These are phyloP conservation scores for Leptogaster cylindrica DNA, from an alignment of 2,888 invertebrate species.

Conservation along the genomic window DNA sequence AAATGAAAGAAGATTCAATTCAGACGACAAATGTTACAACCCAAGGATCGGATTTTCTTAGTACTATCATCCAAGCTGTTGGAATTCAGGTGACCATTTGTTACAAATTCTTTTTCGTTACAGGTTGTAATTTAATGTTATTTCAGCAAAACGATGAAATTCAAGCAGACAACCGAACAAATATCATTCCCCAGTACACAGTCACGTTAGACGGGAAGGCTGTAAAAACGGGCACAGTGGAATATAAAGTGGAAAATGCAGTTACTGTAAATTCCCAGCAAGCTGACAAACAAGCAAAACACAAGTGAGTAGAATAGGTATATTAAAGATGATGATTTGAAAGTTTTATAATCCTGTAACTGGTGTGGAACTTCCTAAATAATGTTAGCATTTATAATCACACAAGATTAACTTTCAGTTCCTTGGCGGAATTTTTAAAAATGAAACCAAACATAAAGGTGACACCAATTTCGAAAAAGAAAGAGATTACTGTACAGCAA, in stretches of 20 bases:
- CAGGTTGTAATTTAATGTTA: constrained; percentile 4
- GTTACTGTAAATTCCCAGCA: constrained; percentile 49
- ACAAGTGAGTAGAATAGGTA: constrained; percentile 53
- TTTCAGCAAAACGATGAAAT: constrained; percentile 47
- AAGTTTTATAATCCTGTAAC: not conserved
- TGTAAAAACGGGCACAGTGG: constrained; percentile 53
- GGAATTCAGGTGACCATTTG: constrained; percentile 56
- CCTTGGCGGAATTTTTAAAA: constrained; percentile 59
- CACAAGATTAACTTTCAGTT: constrained; percentile 48
- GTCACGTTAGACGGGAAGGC: constrained; percentile 58
- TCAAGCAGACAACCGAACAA: constrained; percentile 46
- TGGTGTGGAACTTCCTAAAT: not conserved
- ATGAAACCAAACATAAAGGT: constrained; percentile 60
- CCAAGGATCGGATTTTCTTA: constrained; percentile 56
- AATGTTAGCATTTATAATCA: not conserved
- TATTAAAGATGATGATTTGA: not conserved
- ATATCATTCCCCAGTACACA: constrained; percentile 59
- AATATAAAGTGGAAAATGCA: constrained; percentile 54
- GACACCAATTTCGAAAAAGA: constrained; percentile 53
- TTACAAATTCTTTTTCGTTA: not conserved
- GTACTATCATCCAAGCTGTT: constrained; percentile 60
- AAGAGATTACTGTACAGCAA: constrained; percentile 51
- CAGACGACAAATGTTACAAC: constrained; percentile 28
- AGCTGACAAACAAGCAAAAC: constrained; percentile 57
- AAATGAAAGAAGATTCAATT: constrained; percentile 12